Conservation (phyloP, 2,888 invertebrate species). For the Pristionchus entomophagus region DNA sequence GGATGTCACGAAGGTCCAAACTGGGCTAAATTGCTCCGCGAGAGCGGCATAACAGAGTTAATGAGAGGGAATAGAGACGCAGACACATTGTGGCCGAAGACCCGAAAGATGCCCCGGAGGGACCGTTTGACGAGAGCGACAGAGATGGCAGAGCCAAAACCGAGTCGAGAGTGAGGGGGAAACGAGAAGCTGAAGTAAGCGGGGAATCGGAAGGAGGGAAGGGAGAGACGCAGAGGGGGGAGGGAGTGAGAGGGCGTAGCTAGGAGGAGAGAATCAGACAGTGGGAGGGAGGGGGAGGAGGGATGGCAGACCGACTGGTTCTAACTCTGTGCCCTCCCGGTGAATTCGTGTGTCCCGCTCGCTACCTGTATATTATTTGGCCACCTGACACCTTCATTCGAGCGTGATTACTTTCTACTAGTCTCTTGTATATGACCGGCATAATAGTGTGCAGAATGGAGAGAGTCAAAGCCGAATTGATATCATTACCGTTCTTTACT, state of each 20-base stretch:
- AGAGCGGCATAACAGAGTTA: neutral
- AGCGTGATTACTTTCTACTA: neutral
- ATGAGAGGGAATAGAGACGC: slow-evolving; percentile 14
- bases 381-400: neutral
- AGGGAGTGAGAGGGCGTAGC: slow-evolving; percentile 17
- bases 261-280: neutral
- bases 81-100: neutral
- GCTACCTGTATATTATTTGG: neutral
- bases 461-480: no score
- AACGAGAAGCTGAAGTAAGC: slow-evolving; percentile 12
- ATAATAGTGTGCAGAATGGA: no score
- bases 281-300: neutral
- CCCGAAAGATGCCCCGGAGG: neutral
- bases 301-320: neutral
- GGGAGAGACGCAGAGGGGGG: neutral
- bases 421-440: no score
- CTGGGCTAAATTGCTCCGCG: neutral
- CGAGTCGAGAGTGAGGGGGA: slow-evolving; percentile 20
- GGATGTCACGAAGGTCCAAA: neutral
- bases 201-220: neutral
- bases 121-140: slow-evolving; percentile 1
- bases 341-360: neutral
- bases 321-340: neutral
- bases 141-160: slow-evolving; percentile 14
- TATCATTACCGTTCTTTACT: no score